Conservation (phyloP, 2,888 invertebrate species). For the Athetis lepigone region DNA sequence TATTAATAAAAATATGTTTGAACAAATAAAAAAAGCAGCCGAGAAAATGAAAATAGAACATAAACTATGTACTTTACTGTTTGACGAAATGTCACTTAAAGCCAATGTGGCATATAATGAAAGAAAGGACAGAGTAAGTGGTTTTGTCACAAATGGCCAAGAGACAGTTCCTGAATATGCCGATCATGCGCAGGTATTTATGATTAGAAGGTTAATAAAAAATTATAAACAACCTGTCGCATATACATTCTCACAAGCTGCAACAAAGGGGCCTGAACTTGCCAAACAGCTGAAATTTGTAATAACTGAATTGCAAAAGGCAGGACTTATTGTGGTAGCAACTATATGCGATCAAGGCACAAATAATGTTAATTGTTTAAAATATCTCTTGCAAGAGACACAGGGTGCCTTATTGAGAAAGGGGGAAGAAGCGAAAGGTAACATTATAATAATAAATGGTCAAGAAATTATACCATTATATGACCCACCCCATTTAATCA, state of each 20-base stretch:
- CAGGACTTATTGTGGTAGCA: too few species aligned
- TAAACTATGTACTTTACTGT: too few species aligned
- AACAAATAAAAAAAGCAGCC: too few species aligned
- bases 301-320: too few species aligned
- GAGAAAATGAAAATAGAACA: too few species aligned
- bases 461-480: conserved; percentile 2
- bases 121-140: neutral
- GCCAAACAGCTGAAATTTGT: neutral
- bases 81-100: too few species aligned
- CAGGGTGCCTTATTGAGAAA: neutral
- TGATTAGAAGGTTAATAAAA: neutral
- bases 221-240: too few species aligned
- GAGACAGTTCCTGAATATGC: conserved; percentile 8
- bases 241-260: conserved; percentile 6
- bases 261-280: conserved; percentile 14
- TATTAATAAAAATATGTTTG: too few species aligned
- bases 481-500: neutral
- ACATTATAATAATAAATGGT: neutral
- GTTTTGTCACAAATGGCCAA: conserved; percentile 3
- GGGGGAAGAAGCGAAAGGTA: neutral
- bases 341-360: conserved; percentile 6
- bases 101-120: conserved; percentile 4
- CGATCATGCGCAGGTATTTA: conserved; percentile 13
- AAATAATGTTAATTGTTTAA: neutral
- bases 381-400: conserved; percentile 1